A percentile compares a stretch with the other conserved stretches of the same genome.
Conservation (phyloP, 2,113 vertebrate species). For the Hippocampus zosterae region DNA sequence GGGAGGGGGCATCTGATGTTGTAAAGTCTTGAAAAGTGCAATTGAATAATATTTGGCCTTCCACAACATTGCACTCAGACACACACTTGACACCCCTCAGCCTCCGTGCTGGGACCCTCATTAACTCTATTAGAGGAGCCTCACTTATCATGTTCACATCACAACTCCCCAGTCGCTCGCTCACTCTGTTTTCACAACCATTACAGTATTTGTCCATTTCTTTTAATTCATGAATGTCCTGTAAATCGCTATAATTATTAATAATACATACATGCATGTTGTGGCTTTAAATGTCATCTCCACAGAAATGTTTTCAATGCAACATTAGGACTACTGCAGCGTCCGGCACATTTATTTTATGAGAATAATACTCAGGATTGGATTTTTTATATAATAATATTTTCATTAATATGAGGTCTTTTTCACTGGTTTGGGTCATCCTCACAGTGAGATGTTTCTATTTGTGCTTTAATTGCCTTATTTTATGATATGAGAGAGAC, state of each 20-base stretch:
- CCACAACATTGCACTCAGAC: too few relatives aligned
- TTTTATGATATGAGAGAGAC: not conserved
- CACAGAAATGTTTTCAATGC: too few relatives aligned
- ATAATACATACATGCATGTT: not conserved
- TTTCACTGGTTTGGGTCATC: not conserved
- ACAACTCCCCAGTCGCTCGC: not conserved
- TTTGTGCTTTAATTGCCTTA: not conserved
- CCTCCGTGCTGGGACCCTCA: not conserved
- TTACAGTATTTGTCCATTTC: not conserved
- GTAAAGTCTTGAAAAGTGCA: too few relatives aligned
- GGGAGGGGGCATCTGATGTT: too few relatives aligned
- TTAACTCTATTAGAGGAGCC: not conserved
- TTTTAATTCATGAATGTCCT: too few relatives aligned
- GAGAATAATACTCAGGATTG: too few relatives aligned
- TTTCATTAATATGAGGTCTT: not conserved
- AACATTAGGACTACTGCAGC: too few relatives aligned
- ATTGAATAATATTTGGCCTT: not conserved
- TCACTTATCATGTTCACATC: not conserved
- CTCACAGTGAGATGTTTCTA: too few relatives aligned
- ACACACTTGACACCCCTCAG: not conserved
- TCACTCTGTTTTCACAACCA: not conserved
- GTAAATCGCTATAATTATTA: not conserved
- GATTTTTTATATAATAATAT: too few relatives aligned
- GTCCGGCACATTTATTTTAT: too few relatives aligned
- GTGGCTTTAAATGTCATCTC: not conserved